Percentiles rank a stretch among this genome's conserved stretches.
These are phyloP conservation scores for Chaenocephalus aceratus DNA, from an alignment of 2,113 vertebrate species.

Conservation along the genomic window DNA sequence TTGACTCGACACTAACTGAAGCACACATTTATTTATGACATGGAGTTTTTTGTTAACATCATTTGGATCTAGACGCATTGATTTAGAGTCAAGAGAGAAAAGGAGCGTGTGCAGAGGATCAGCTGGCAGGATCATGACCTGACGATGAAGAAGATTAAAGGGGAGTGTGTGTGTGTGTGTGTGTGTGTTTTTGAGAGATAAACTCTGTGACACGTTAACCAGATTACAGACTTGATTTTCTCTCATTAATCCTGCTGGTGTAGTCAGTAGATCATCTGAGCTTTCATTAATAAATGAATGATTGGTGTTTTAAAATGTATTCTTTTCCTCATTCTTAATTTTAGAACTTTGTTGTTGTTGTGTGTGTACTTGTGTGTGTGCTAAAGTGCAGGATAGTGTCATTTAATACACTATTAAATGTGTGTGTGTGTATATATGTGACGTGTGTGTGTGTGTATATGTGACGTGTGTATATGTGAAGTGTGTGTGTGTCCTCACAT, in stretches of 20 bases:
- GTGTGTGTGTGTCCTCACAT: slow-evolving; percentile 85
- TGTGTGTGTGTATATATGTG: no score
- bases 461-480: no score
- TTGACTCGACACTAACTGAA: neutral
- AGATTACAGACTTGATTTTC: neutral
- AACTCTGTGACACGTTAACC: neutral
- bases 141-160: neutral
- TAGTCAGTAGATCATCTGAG: no score
- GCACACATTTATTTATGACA: neutral
- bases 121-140: slow-evolving; percentile 2
- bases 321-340: no score
- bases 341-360: no score
- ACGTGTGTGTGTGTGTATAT: no score
- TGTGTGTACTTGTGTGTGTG: no score
- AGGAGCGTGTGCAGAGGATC: slow-evolving; percentile 31
- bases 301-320: no score
- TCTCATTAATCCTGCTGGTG: no score
- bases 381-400: no score
- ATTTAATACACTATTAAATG: no score
- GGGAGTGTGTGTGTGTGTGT: slow-evolving; percentile 1
- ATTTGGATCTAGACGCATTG: neutral
- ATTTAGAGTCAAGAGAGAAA: slow-evolving; percentile 1
- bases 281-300: neutral
- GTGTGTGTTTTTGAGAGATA: neutral
- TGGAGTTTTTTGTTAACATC: neutral